Evolutionary conservation across 1,140 invertebrate genomes (phyloP).

Genomic region (Oppia nitens): DNA sequence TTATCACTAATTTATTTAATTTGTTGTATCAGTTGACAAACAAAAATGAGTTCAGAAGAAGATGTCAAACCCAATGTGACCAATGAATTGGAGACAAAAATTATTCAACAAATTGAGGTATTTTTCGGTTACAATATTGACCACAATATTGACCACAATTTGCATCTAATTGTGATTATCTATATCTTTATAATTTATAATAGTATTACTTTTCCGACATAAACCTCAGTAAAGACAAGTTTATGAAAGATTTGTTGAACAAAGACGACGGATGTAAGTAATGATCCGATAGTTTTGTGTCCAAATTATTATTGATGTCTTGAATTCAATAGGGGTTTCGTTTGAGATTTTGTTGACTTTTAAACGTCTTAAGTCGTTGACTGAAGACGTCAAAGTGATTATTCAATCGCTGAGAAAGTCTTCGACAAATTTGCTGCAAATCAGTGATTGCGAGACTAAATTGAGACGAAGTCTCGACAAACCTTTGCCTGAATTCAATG

Average conservation of each 20-base stretch:
- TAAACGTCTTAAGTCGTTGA: slow-evolving; percentile 58
- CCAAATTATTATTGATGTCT: slow-evolving; percentile 9
- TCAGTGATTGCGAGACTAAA: slow-evolving; percentile 63
- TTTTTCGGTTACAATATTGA: not conserved
- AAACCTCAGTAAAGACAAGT: slow-evolving; percentile 76
- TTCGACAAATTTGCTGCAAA: slow-evolving; percentile 50
- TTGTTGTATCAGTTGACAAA: not conserved
- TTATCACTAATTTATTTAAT: not conserved
- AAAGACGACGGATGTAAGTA: slow-evolving; percentile 54
- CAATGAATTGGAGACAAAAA: slow-evolving; percentile 21
- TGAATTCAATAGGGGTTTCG: slow-evolving; percentile 49
- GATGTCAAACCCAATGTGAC: not conserved
- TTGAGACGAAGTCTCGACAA: slow-evolving; percentile 54
- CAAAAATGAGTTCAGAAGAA: not conserved
- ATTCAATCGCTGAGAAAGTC: slow-evolving; percentile 54
- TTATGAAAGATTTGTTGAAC: slow-evolving; percentile 62
- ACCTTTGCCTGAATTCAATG: slow-evolving; percentile 66
- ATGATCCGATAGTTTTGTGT: slow-evolving; percentile 31
- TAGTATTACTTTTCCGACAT: slow-evolving; percentile 68
- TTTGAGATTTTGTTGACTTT: slow-evolving; percentile 68
- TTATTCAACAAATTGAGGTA: slow-evolving; percentile 26
- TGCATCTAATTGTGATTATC: too few species aligned
- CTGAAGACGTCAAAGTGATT: slow-evolving; percentile 49
- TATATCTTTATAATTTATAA: slow-evolving; percentile 25
- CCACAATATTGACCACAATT: slow-evolving; percentile 12